Evolutionary conservation across 1,140 invertebrate species (phyloP).

Genomic region (Drosophila grimshawi): DNA sequence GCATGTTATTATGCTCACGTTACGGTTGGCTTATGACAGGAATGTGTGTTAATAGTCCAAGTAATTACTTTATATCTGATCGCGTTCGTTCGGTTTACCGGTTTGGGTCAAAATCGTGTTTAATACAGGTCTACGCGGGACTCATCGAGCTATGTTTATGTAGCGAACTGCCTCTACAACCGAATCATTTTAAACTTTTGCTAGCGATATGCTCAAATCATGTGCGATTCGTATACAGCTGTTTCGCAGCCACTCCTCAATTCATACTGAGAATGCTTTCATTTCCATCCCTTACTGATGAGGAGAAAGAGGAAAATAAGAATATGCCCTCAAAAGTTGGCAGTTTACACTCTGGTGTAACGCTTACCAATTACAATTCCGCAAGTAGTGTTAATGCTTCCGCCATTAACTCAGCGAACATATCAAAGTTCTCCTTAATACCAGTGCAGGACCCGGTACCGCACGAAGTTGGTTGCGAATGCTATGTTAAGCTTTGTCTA

Average conservation of each 20-base stretch:
- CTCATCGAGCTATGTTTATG: conserved; percentile 71
- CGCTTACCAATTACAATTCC: not conserved
- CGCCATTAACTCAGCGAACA: not conserved
- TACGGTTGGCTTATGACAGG: conserved; percentile 35
- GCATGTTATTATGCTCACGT: conserved; percentile 51
- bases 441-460: not conserved
- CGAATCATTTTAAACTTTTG: conserved; percentile 60
- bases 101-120: conserved; percentile 68
- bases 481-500: conserved; percentile 74
- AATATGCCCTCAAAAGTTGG: not conserved
- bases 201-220: conserved; percentile 65
- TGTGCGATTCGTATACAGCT: conserved; percentile 69
- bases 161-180: conserved; percentile 37
- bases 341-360: not conserved
- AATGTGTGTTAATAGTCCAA: conserved; percentile 63
- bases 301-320: conserved; percentile 40
- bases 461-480: conserved; percentile 58
- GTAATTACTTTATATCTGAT: conserved; percentile 61
- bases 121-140: conserved; percentile 74
- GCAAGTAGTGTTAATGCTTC: not conserved
- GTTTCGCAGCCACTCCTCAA: conserved; percentile 65
- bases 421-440: not conserved
- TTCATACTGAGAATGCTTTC: conserved; percentile 69
- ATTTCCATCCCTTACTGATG: conserved; percentile 49
- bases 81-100: conserved; percentile 68